Conservation (phyloP, 2,888 invertebrate species). For the Pasiphila rectangulata region DNA sequence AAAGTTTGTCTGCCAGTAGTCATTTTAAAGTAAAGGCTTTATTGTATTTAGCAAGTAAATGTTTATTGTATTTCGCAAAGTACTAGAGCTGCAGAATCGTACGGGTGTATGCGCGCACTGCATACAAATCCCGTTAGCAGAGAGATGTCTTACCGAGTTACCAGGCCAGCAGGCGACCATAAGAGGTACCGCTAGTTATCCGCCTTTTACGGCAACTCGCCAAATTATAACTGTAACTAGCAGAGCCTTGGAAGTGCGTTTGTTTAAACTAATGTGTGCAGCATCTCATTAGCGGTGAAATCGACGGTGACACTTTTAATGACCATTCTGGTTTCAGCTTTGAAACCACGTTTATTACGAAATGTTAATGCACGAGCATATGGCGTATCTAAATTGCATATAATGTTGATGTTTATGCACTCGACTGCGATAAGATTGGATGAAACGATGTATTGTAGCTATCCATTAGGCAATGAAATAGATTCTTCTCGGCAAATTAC, state of each 20-base stretch:
- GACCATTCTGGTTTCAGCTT: slow-evolving; percentile 46
- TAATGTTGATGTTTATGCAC: slow-evolving; percentile 21
- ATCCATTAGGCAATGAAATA: slow-evolving; percentile 10
- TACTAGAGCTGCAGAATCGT: slow-evolving; percentile 26
- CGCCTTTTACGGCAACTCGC: slow-evolving; percentile 57
- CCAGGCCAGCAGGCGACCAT: slow-evolving; percentile 52
- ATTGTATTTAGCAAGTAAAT: slow-evolving; percentile 13
- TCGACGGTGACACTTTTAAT: slow-evolving; percentile 48
- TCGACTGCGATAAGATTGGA: slow-evolving; percentile 21
- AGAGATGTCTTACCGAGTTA: slow-evolving; percentile 46
- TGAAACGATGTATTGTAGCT: slow-evolving; percentile 17
- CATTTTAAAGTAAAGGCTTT: background rate
- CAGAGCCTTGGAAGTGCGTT: slow-evolving; percentile 36
- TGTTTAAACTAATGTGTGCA: slow-evolving; percentile 44
- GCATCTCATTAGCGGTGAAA: slow-evolving; percentile 58
- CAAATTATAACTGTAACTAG: slow-evolving; percentile 71
- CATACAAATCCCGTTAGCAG: slow-evolving; percentile 52
- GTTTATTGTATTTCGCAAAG: slow-evolving; percentile 21
- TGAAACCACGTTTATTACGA: slow-evolving; percentile 37
- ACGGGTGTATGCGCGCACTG: slow-evolving; percentile 45
- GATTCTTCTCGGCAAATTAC: slow-evolving; percentile 8
- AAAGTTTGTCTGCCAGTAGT: background rate
- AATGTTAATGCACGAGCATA: slow-evolving; percentile 24
- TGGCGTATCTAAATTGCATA: slow-evolving; percentile 16
- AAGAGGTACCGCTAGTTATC: slow-evolving; percentile 68